These are phyloP conservation scores for Hippocampus comes DNA, from an alignment of 2,113 vertebrate species.

Conservation along the genomic window DNA sequence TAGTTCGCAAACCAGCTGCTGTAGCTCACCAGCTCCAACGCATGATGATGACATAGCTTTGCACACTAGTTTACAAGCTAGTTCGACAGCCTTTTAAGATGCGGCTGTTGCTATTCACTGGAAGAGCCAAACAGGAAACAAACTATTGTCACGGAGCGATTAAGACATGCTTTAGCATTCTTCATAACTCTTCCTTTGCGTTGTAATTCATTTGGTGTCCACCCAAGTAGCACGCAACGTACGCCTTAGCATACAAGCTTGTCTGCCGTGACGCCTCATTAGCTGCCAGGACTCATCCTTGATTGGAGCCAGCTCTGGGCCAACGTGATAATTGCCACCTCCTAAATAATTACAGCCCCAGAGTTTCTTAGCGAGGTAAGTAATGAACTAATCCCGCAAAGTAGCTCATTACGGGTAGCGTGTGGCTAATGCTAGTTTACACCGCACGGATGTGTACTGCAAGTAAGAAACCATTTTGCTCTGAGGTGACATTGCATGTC, in stretches of 20 bases:
- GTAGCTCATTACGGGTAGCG: conserved; percentile 54
- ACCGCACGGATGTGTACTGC: conserved; percentile 3
- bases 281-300: conserved; percentile 37
- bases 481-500: background rate
- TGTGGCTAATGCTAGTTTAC: conserved; percentile 35
- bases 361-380: conserved; percentile 49
- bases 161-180: background rate
- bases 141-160: background rate
- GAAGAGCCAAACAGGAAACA: background rate
- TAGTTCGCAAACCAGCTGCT: background rate
- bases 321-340: conserved; percentile 55
- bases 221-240: background rate
- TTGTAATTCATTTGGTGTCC: background rate
- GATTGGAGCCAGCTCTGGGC: conserved; percentile 50
- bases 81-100: background rate
- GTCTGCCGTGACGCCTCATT: conserved; percentile 43
- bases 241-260: conserved; percentile 36
- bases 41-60: background rate
- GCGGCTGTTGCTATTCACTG: background rate
- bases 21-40: background rate
- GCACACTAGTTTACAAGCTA: background rate
- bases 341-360: conserved; percentile 54
- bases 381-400: conserved; percentile 58
- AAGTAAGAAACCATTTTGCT: conserved; percentile 14
- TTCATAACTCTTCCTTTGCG: background rate